A percentile compares a stretch with the other conserved stretches of the same genome.
Evolutionary conservation across 2,113 vertebrate species (phyloP).

Genomic region (Edolisoma coerulescens): DNA sequence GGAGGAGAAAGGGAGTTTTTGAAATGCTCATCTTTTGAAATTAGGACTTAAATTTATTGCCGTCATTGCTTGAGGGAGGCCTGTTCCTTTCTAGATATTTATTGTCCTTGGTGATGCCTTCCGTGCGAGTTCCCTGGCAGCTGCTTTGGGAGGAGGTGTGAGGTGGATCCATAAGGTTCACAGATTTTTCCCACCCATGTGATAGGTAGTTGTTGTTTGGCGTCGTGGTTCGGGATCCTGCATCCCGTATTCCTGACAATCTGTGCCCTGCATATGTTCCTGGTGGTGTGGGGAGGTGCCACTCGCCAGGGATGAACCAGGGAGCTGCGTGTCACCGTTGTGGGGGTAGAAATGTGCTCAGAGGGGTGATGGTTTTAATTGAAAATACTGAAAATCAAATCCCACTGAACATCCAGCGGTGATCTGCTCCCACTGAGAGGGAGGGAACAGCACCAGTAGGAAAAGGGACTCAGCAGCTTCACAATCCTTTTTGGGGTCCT

Average conservation of each 20-base stretch:
- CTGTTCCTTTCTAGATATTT: not conserved
- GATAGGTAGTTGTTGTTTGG: not conserved
- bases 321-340: accelerated
- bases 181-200: not conserved
- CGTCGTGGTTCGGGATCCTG: not conserved
- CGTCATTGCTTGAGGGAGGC: not conserved
- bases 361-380: not conserved
- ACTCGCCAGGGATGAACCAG: accelerated
- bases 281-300: not conserved
- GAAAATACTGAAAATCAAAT: not conserved
- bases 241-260: not conserved
- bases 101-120: not conserved
- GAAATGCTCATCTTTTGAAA: not conserved
- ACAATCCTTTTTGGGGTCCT: not conserved
- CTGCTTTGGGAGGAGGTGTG: not conserved
- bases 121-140: not conserved
- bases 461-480: not conserved
- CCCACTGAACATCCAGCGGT: not conserved
- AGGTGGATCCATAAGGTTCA: not conserved
- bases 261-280: not conserved
- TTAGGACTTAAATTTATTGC: not conserved
- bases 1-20: not conserved
- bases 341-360: not conserved
- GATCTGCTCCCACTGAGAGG: not conserved
- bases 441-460: accelerated